Evolutionary conservation across 2,113 vertebrate genomes (phyloP).

Genomic region (Rhineura floridana): DNA sequence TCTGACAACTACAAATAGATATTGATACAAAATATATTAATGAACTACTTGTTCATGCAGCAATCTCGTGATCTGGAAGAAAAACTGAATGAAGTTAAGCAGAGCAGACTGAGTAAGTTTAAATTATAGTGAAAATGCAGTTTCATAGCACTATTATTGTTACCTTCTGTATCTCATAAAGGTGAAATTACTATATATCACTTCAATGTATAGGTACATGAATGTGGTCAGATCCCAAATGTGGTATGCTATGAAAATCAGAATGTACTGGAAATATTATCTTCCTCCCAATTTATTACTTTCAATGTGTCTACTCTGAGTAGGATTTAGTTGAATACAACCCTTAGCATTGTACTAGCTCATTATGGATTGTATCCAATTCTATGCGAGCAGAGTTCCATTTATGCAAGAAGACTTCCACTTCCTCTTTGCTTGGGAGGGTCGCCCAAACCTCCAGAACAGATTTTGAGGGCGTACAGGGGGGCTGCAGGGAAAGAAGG

Average conservation of each 20-base stretch:
- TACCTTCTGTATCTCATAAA: background rate
- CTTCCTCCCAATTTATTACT: background rate
- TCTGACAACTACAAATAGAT: background rate
- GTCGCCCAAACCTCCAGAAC: background rate
- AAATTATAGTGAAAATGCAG: background rate
- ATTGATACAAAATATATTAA: background rate
- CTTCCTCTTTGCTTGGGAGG: background rate
- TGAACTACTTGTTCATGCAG: slow-evolving; percentile 53
- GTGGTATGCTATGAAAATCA: background rate
- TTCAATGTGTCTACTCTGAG: no score
- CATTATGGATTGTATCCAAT: no score
- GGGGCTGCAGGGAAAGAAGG: background rate
- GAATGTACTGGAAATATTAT: background rate
- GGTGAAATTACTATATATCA: background rate
- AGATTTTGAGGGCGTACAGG: background rate
- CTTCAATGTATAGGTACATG: background rate
- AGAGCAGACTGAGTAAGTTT: slow-evolving; percentile 71
- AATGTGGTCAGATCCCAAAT: background rate
- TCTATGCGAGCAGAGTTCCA: no score
- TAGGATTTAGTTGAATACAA: no score
- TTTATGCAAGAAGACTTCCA: no score
- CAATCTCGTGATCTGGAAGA: slow-evolving; percentile 58
- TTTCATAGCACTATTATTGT: background rate
- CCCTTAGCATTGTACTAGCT: no score
- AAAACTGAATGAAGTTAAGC: slow-evolving; percentile 65